Percentiles rank a stretch among this genome's conserved stretches.
Conservation (phyloP, 1,140 invertebrate species). For the Rhizoglyphus robini region DNA sequence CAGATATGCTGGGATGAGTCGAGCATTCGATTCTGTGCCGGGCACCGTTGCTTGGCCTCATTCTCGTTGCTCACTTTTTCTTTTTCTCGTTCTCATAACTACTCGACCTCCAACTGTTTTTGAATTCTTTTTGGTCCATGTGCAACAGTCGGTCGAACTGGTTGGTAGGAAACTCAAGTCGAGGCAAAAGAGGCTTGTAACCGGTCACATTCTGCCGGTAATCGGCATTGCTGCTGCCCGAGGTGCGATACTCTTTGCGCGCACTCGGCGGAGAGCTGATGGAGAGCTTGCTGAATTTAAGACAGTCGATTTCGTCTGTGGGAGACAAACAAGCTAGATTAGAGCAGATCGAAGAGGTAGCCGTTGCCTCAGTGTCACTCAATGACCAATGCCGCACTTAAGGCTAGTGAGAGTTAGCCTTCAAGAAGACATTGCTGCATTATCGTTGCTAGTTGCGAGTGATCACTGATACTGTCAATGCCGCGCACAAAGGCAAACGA, state of each 20-base stretch:
- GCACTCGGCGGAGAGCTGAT: slow-evolving; percentile 6
- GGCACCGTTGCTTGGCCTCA: neutral
- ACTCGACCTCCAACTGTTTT: neutral
- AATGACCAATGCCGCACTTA: too few relatives aligned
- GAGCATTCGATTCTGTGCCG: neutral
- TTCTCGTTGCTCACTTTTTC: slow-evolving; percentile 5
- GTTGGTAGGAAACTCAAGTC: slow-evolving; percentile 5
- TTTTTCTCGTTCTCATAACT: neutral
- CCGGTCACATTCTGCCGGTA: neutral
- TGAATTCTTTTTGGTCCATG: slow-evolving; percentile 13
- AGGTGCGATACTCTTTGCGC: neutral
- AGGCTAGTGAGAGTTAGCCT: too few relatives aligned
- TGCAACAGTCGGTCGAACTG: slow-evolving; percentile 12
- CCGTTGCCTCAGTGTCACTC: too few relatives aligned
- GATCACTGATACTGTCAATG: too few relatives aligned
- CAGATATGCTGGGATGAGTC: neutral
- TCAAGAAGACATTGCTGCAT: too few relatives aligned
- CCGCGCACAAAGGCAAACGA: too few relatives aligned
- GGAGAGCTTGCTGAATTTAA: slow-evolving; percentile 12
- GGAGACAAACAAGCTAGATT: too few relatives aligned
- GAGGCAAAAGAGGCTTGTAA: slow-evolving; percentile 9
- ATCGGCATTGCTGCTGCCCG: neutral
- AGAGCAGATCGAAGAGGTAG: too few relatives aligned
- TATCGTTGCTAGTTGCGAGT: too few relatives aligned
- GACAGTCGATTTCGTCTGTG: slow-evolving; percentile 12